phyloP scores from a whole-genome alignment of 2,888 invertebrate genomes.

The Nomada flava region DNA sequence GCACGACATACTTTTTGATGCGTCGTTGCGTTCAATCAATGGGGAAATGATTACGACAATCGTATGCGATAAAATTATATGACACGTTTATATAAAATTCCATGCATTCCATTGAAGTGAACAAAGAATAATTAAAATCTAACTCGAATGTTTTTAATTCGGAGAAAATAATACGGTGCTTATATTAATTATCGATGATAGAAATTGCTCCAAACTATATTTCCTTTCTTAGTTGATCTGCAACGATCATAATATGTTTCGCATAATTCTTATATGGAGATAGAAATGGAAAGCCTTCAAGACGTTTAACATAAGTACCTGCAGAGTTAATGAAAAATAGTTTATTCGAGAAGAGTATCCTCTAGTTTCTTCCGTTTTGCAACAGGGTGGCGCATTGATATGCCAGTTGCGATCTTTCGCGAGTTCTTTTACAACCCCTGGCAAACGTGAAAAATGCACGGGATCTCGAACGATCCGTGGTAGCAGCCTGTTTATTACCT shows the following conservation, averaged over 20 bases:
- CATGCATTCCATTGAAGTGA: too few relatives aligned
- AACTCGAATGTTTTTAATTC: too few relatives aligned
- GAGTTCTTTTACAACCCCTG: constrained; percentile 30
- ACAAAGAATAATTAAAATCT: too few relatives aligned
- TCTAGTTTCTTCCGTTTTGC: constrained; percentile 12
- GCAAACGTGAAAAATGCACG: constrained; percentile 39
- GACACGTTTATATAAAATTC: too few relatives aligned
- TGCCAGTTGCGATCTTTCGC: constrained; percentile 25
- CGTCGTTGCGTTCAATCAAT: not conserved
- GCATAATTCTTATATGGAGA: too few relatives aligned
- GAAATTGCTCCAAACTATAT: too few relatives aligned
- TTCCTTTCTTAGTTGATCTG: too few relatives aligned
- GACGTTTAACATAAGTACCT: not conserved
- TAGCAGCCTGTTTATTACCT: constrained; percentile 54
- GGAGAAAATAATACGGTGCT: too few relatives aligned
- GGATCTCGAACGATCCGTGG: constrained; percentile 30
- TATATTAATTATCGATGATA: too few relatives aligned
- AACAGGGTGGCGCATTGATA: constrained; percentile 15
- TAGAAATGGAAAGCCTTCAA: not conserved
- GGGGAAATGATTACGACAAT: too few relatives aligned
- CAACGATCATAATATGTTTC: too few relatives aligned
- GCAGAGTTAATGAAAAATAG: not conserved
- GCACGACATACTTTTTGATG: not conserved
- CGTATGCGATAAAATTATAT: too few relatives aligned
- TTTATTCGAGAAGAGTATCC: not conserved